A percentile compares a stretch with the other conserved stretches of the same genome.
Evolutionary conservation across 2,797 vertebrate genomes (phyloP).

Genomic region (Discoglossus pictus): DNA sequence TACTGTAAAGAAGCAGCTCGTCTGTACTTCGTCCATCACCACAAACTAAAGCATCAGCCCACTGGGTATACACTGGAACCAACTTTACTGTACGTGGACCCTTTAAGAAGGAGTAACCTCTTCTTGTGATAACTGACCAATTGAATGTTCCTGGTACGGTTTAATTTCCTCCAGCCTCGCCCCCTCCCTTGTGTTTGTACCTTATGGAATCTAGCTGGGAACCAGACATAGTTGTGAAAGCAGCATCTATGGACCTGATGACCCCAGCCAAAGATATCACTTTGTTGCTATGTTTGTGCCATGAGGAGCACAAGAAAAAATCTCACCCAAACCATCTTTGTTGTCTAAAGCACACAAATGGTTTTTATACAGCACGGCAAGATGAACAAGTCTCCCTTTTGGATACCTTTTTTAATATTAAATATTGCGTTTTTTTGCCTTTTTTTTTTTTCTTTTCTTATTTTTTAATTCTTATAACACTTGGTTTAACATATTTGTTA

Average conservation of each 20-base stretch:
- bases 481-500: too few species aligned
- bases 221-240: too few species aligned
- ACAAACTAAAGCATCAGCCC: constrained; percentile 63
- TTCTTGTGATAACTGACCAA: constrained; percentile 24
- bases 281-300: background rate
- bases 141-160: constrained; percentile 42
- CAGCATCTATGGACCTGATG: background rate
- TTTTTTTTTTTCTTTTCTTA: too few species aligned
- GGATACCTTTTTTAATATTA: too few species aligned
- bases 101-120: constrained; percentile 36
- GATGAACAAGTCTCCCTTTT: too few species aligned
- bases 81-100: constrained; percentile 37
- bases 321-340: background rate
- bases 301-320: constrained; percentile 1
- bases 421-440: too few species aligned
- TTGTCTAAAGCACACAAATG: background rate
- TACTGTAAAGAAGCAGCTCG: constrained; percentile 75
- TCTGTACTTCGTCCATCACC: constrained; percentile 84
- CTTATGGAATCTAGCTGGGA: background rate
- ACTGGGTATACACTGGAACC: constrained; percentile 55
- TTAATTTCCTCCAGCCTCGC: background rate
- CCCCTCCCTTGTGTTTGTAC: background rate
- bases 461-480: too few species aligned
- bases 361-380: background rate
- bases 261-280: background rate